Percentiles rank a stretch among this genome's conserved stretches.
Evolutionary conservation across 1,140 invertebrate species (phyloP).

Genomic region (Muscidifurax raptorellus): DNA sequence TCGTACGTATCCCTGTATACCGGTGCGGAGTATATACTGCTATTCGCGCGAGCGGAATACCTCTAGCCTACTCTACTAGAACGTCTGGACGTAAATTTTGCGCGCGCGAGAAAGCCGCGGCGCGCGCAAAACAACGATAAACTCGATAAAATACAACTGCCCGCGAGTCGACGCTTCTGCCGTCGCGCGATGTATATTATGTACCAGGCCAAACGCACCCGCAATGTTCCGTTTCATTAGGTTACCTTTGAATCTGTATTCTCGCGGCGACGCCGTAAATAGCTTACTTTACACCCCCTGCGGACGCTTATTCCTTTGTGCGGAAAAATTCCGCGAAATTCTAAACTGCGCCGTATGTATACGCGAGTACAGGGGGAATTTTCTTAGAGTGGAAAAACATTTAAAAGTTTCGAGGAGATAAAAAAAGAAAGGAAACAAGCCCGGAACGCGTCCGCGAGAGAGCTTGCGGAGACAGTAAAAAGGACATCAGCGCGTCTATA

Average conservation of each 20-base stretch:
- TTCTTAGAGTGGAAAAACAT: no score
- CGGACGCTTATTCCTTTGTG: background rate
- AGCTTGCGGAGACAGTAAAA: no score
- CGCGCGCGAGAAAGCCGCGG: background rate
- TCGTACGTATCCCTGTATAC: background rate
- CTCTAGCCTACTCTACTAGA: background rate
- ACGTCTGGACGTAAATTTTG: slow-evolving; percentile 17
- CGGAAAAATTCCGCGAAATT: background rate
- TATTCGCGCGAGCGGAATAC: background rate
- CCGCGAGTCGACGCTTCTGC: background rate
- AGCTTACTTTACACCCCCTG: background rate
- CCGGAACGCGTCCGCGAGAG: no score
- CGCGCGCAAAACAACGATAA: slow-evolving; percentile 21
- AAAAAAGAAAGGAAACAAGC: no score
- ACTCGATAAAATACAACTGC: slow-evolving; percentile 31
- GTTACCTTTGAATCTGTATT: background rate
- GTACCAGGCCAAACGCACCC: background rate
- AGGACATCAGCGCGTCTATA: no score
- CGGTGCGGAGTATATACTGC: background rate
- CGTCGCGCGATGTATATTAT: no score
- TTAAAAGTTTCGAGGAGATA: no score
- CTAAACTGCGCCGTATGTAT: no score
- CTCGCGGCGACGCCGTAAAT: background rate
- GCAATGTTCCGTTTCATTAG: slow-evolving; percentile 31
- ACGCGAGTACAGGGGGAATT: no score